phyloP scores from a whole-genome alignment of 1,140 invertebrate species.

The Rhizoglyphus robini region DNA sequence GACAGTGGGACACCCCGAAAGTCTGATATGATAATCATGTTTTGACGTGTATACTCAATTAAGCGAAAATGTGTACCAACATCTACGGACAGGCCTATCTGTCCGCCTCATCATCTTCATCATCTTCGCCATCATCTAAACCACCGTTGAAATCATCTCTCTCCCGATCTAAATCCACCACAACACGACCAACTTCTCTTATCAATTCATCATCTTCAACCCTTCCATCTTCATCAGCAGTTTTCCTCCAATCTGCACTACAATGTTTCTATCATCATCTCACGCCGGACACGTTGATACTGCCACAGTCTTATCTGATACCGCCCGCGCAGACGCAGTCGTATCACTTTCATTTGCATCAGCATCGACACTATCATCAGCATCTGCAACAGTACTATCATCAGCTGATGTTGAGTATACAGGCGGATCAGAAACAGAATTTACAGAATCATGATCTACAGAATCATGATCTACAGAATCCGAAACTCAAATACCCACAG shows the following conservation, averaged over 20 bases:
- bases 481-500: not conserved
- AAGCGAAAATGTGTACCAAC: slow-evolving; percentile 11
- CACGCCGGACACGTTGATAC: not conserved
- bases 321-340: not conserved
- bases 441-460: not conserved
- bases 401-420: not conserved
- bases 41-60: too few relatives aligned
- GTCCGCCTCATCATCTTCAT: not conserved
- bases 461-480: not conserved
- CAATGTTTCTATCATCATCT: slow-evolving; percentile 12
- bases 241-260: not conserved
- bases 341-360: not conserved
- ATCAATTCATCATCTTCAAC: not conserved
- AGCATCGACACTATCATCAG: not conserved
- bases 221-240: not conserved
- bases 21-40: too few relatives aligned
- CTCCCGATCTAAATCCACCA: not conserved
- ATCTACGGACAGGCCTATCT: not conserved
- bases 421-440: not conserved
- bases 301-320: not conserved
- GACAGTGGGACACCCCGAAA: too few relatives aligned
- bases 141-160: not conserved
- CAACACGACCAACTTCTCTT: not conserved
- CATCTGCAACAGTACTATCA: slow-evolving; percentile 2
- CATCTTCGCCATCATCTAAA: not conserved